Evolutionary conservation across 2,888 invertebrate genomes (phyloP).

Genomic region (Timandra comae): DNA sequence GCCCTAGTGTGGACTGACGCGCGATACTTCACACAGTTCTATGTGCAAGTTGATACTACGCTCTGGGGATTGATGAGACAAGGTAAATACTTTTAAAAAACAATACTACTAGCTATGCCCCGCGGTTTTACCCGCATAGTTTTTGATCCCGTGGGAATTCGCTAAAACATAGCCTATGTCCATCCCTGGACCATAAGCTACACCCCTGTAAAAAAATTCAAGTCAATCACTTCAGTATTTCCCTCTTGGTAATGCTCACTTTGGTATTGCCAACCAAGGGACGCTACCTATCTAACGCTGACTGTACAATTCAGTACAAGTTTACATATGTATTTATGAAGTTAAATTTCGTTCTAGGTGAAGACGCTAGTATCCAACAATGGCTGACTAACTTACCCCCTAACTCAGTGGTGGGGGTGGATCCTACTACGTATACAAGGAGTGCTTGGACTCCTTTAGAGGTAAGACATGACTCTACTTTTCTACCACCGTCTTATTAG

Average conservation of each 20-base stretch:
- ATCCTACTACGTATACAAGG: conserved; percentile 83
- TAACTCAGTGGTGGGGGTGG: conserved; percentile 84
- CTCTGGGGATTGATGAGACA: conserved; percentile 93
- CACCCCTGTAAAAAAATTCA: too few species aligned
- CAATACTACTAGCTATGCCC: too few species aligned
- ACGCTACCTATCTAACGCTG: too few species aligned
- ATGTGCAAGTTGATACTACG: conserved; percentile 82
- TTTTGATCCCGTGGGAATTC: too few species aligned
- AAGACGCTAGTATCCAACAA: conserved; percentile 78
- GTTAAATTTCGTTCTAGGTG: conserved; percentile 49
- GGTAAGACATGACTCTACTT: conserved; percentile 28
- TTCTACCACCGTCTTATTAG: neutral
- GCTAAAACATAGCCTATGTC: too few species aligned
- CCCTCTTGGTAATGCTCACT: too few species aligned
- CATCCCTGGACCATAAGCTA: too few species aligned
- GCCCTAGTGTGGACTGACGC: conserved; percentile 97
- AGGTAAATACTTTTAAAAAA: conserved; percentile 32
- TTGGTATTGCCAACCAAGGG: too few species aligned
- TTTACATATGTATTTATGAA: too few species aligned
- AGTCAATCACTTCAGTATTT: too few species aligned
- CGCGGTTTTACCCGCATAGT: too few species aligned
- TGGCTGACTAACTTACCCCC: conserved; percentile 83
- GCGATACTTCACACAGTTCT: conserved; percentile 95
- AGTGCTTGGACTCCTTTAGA: conserved; percentile 74
- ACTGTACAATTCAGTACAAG: too few species aligned